These are phyloP conservation scores for Phylloscopus trochilus DNA, from an alignment of 2,113 vertebrate genomes.

Conservation along the genomic window DNA sequence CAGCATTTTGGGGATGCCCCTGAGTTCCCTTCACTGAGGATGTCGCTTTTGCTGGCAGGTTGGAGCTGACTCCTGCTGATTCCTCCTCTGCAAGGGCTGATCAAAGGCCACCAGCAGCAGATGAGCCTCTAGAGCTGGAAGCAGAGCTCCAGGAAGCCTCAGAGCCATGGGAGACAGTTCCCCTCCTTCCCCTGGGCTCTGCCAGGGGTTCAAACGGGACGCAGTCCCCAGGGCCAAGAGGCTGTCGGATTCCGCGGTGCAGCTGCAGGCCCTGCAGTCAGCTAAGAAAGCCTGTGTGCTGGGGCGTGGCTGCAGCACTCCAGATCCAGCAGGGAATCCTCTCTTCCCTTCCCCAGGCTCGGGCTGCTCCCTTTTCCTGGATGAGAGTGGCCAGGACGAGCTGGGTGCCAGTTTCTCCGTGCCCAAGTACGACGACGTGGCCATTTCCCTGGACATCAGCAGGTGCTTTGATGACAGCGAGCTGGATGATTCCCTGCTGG, in stretches of 20 bases:
- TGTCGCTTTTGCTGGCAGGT: conserved; percentile 52
- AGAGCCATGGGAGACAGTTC: conserved; percentile 8
- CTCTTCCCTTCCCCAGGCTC: background rate
- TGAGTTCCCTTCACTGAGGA: background rate
- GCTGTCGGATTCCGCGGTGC: background rate
- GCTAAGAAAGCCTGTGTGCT: background rate
- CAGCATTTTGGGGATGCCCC: background rate
- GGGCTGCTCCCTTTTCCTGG: background rate
- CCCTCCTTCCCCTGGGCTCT: background rate
- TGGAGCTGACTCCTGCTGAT: conserved; percentile 44
- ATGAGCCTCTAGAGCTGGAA: conserved; percentile 9
- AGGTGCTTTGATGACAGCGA: conserved; percentile 17
- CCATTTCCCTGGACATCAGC: conserved; percentile 23
- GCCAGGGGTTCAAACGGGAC: background rate
- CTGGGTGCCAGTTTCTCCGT: background rate
- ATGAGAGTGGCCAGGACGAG: background rate
- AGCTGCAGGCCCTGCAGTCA: background rate
- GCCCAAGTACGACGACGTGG: background rate
- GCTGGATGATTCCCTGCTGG: conserved; percentile 69
- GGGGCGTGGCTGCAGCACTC: background rate
- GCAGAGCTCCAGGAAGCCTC: background rate
- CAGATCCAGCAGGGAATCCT: background rate
- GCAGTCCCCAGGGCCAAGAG: background rate
- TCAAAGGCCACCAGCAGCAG: background rate
- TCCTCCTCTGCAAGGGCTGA: background rate